Evolutionary conservation across 2,888 invertebrate genomes (phyloP).

Genomic region (Phoenoteleia sp.): DNA sequence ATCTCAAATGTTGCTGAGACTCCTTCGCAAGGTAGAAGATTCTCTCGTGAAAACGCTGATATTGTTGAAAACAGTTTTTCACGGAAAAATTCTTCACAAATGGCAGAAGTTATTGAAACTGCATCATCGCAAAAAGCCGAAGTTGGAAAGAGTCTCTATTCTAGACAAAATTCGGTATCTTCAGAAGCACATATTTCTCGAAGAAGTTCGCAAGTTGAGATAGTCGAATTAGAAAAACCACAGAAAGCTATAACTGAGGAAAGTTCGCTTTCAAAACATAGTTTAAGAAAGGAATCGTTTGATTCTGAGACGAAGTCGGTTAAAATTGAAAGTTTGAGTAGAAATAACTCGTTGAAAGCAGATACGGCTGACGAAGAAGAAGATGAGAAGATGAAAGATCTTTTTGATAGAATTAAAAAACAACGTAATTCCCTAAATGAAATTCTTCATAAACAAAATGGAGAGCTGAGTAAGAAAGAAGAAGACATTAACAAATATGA

Average conservation of each 20-base stretch:
- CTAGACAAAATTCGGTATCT: conserved; percentile 66
- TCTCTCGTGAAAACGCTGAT: conserved; percentile 45
- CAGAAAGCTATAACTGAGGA: conserved; percentile 70
- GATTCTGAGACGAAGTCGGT: conserved; percentile 72
- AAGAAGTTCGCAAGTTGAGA: conserved; percentile 69
- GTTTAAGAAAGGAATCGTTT: conserved; percentile 71
- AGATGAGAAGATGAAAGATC: conserved; percentile 89
- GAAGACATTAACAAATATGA: too few relatives aligned
- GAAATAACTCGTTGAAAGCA: conserved; percentile 77
- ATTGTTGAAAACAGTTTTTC: conserved; percentile 53
- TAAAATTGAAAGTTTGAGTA: conserved; percentile 43
- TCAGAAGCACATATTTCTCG: conserved; percentile 56
- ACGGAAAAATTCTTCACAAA: conserved; percentile 44
- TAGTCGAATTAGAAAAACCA: conserved; percentile 65
- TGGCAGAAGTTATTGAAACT: conserved; percentile 24
- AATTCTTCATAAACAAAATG: conserved; percentile 89
- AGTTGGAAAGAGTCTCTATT: conserved; percentile 61
- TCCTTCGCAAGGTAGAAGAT: conserved; percentile 38
- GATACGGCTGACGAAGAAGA: conserved; percentile 86
- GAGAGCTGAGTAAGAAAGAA: too few relatives aligned
- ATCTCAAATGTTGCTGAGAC: conserved; percentile 26
- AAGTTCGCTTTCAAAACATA: conserved; percentile 73
- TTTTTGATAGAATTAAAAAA: conserved; percentile 89
- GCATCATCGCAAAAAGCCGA: conserved; percentile 53
- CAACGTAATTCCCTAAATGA: conserved; percentile 92